Base-by-base conservation (phyloP, 2,113 vertebrate species). In the Bos indicus region DNA sequence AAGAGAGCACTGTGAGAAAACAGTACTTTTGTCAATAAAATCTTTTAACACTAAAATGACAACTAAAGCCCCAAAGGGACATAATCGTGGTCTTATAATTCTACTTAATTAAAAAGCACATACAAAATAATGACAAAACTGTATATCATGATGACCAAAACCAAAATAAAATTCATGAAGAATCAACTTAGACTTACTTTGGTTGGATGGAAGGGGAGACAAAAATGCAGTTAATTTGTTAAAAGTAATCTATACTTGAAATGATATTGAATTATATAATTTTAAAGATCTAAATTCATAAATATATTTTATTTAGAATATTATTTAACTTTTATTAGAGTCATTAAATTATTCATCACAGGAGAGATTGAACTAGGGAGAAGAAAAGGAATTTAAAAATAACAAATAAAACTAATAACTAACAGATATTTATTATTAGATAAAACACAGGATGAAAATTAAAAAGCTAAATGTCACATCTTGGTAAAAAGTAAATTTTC, bases 141-240 rank as follows among this genome's bases (percentile, higher is more conserved):
- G 91, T 71, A 36, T 36, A 91, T 40, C 62, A 57, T 57, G 23
- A 88, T 77, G 48, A 52, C 25, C 28, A 93, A 92, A 23, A 93
- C 57, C 64, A 97, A 88, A 89, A 93, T 48, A 90, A 64, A 96
- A 88, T 82, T 97, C 3, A 85, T 43, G 23, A 14, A 81, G 30
- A 87, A 93, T 62, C 85, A 96, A 91, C 26, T 92, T 48, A 86
- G 7, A 95, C 82, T 91, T 56, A 84, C 5, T 93, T 77, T 59
- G 33, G 40, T 59, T 48, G 56, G 5, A 4, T 60, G 6, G 48
- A 82, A 95, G 14, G 23, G 33, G 30, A 88, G 12, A 95, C 21
- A 90, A 64, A 21, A 87, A 85, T 26, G 28, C 4, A 90, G 15
- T 64, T 59, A 54, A 84, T 15, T 56, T 89, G 77, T 51, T 6